These are phyloP conservation scores for Baccha elongata DNA, from an alignment of 2,888 invertebrate species.

Conservation along the genomic window DNA sequence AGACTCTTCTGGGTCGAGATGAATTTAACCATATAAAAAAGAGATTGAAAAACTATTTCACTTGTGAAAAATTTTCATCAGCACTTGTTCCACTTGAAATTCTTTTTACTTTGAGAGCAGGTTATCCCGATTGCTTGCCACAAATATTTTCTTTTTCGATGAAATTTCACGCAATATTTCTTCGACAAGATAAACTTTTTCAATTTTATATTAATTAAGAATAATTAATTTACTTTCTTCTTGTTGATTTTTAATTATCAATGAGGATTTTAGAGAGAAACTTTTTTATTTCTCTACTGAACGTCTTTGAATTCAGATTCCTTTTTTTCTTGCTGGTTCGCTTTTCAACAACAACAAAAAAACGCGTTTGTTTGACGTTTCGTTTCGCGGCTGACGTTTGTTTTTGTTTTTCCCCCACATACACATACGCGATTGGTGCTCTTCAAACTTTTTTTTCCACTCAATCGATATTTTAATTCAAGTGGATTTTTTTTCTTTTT, in stretches of 20 bases:
- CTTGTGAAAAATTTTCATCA: constrained; percentile 40
- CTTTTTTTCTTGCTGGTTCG: constrained; percentile 12
- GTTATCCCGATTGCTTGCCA: constrained; percentile 21
- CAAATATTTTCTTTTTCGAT: not conserved
- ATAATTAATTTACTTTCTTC: constrained; percentile 4
- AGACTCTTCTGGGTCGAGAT: not conserved
- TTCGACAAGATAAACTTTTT: not conserved
- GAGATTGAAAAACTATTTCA: constrained; percentile 39
- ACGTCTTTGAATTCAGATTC: constrained; percentile 9
- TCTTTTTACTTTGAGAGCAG: constrained; percentile 37
- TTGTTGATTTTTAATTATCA: constrained; percentile 33
- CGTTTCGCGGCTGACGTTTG: constrained; percentile 67
- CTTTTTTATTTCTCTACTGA: constrained; percentile 14
- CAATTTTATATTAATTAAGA: constrained; percentile 49
- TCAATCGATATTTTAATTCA: constrained; percentile 72
- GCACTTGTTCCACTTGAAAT: constrained; percentile 42
- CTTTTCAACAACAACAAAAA: constrained; percentile 30
- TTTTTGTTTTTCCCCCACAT: constrained; percentile 65
- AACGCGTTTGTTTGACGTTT: constrained; percentile 71
- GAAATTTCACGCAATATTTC: constrained; percentile 20
- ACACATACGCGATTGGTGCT: constrained; percentile 19
- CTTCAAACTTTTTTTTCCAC: constrained; percentile 11
- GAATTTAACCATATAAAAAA: constrained; percentile 42
- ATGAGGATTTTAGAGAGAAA: constrained; percentile 40
- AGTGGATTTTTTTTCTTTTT: constrained; percentile 45